Conservation (phyloP, 2,888 invertebrate species). For the Apodemia mormo region DNA sequence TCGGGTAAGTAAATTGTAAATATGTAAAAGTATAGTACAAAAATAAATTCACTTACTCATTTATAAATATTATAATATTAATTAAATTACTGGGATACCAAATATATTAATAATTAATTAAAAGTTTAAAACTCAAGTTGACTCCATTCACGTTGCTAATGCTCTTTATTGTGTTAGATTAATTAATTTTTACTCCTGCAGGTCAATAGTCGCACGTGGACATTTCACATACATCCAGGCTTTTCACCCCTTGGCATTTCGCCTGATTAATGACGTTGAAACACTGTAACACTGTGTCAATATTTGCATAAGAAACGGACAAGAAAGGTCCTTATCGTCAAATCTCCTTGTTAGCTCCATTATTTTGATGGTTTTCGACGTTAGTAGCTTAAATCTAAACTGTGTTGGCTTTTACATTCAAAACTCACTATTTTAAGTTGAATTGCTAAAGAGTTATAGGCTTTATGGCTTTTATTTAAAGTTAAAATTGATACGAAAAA, state of each 20-base stretch:
- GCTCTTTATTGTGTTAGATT: slow-evolving; percentile 15
- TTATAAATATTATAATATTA: too few relatives aligned
- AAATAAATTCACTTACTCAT: too few relatives aligned
- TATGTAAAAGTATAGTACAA: too few relatives aligned
- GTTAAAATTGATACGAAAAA: slow-evolving; percentile 41
- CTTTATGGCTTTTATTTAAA: slow-evolving; percentile 37
- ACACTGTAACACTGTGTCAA: slow-evolving; percentile 66
- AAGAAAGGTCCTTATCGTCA: slow-evolving; percentile 70
- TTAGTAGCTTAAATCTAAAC: slow-evolving; percentile 47
- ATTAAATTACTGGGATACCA: too few relatives aligned
- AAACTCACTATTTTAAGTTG: background rate
- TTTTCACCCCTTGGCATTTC: slow-evolving; percentile 53
- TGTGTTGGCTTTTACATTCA: slow-evolving; percentile 25
- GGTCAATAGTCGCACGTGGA: slow-evolving; percentile 39
- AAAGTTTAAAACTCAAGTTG: too few relatives aligned
- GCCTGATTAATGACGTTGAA: slow-evolving; percentile 70
- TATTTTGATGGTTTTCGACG: slow-evolving; percentile 64
- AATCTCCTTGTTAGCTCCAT: slow-evolving; percentile 61
- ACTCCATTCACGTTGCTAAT: too few relatives aligned
- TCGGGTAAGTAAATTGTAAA: too few relatives aligned
- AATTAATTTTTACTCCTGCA: slow-evolving; percentile 23
- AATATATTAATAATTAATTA: too few relatives aligned
- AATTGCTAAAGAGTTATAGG: slow-evolving; percentile 28
- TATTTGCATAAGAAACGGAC: slow-evolving; percentile 80
- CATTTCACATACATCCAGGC: slow-evolving; percentile 37